Evolutionary conservation across 2,888 invertebrate species (phyloP), one percentile per base, ranked within the genome.

Genomic region (Cylindroiulus punctatus): DNA sequence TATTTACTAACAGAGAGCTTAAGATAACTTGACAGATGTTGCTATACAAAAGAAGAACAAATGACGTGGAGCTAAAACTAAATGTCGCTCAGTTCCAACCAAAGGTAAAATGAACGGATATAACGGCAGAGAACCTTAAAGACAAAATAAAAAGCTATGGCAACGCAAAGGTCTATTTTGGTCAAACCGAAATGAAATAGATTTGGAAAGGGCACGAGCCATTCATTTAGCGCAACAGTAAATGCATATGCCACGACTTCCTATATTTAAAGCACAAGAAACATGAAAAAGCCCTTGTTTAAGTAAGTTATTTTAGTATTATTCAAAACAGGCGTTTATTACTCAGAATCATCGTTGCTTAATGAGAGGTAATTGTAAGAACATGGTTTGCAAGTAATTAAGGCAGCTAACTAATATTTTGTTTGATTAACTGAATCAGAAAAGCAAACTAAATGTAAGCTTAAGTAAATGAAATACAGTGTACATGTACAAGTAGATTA

Each of bases 11-110:
- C 52, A 52, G n/a, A 52, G 52, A 52, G 52, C 52, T 52, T 52
- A 52, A 52, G 52, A 52, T 52, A 52, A 52, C 52, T 52, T 52
- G 52, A 52, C 52, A 52, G 52, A 52, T 52, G 52, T 52, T 52
- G 52, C 52, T n/a, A 52, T 52, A 52, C 52, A 52, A 52, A 52
- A 52, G 52, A 52, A 52, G 52, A n/a, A 52, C 52, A 52, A 52
- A 52, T 52, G 52, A 52, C 52, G 52, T 52, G 52, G 52, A 52
- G 52, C 52, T 52, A 52, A 52, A 47, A 47, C 47, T 47, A 47
- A 47, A 47, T 47, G 47, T 47, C 47, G 47, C n/a, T 52, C 52
- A 52, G 52, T 52, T n/a, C 52, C 52, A 19, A 52, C 52, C 52
- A 52, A 52, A 52, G 52, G 52, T 52, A n/a, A 52, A 52, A 52